phyloP scores from a whole-genome alignment of 2,113 vertebrate genomes.

The Paralichthys olivaceus region DNA sequence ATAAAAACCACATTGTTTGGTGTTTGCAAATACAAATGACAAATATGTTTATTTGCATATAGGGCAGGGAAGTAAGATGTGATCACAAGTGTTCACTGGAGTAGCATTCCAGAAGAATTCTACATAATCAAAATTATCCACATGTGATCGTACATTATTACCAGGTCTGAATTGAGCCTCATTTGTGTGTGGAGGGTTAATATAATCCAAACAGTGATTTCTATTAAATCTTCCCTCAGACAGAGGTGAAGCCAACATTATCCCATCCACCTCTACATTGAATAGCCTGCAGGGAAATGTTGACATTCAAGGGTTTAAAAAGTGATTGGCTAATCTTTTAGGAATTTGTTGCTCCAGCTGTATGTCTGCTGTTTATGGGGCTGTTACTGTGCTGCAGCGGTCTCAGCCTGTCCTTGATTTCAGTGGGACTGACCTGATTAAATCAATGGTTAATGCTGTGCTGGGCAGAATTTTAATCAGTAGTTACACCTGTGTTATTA shows the following conservation, averaged over 20 bases:
- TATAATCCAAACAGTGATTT: neutral
- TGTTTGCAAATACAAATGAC: too few species aligned
- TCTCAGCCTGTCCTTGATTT: neutral
- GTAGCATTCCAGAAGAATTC: too few species aligned
- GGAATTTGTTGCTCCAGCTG: too few species aligned
- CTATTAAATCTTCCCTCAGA: neutral
- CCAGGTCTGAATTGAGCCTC: too few species aligned
- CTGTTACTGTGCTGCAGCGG: neutral
- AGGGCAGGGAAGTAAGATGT: too few species aligned
- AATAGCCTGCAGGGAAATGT: neutral
- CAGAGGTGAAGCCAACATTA: too few species aligned
- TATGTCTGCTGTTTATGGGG: neutral
- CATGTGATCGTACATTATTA: too few species aligned
- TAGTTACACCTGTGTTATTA: neutral
- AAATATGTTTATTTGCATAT: too few species aligned
- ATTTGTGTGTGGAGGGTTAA: neutral
- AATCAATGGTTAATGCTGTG: neutral
- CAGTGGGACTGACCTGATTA: neutral
- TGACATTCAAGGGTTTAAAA: neutral
- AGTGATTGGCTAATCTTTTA: neutral
- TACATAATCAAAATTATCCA: too few species aligned
- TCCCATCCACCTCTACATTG: neutral
- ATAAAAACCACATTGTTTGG: too few species aligned
- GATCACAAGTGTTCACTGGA: too few species aligned
- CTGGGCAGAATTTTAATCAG: neutral